Percentiles rank a stretch among this genome's conserved stretches.
phyloP scores from a whole-genome alignment of 1,140 invertebrate genomes.

The Steinernema feltiae region DNA sequence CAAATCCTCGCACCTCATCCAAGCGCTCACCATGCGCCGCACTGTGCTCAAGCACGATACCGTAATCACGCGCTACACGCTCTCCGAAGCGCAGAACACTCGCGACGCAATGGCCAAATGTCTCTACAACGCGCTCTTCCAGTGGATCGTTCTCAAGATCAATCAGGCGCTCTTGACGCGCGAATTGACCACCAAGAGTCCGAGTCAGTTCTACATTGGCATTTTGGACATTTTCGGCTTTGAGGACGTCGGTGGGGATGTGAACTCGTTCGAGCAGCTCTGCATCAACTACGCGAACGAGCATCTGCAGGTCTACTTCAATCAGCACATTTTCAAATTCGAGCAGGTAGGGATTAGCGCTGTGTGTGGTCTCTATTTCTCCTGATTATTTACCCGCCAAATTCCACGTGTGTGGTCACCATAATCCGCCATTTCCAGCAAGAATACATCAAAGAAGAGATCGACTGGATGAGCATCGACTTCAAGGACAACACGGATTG shows the following conservation, averaged over 20 bases:
- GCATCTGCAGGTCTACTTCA: conserved; percentile 93
- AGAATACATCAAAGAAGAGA: conserved; percentile 82
- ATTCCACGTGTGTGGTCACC: too few relatives aligned
- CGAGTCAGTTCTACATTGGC: conserved; percentile 72
- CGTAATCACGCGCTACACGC: conserved; percentile 79
- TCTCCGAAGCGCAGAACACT: conserved; percentile 74
- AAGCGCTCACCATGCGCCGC: conserved; percentile 40
- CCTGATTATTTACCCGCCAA: too few relatives aligned
- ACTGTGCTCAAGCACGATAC: conserved; percentile 76
- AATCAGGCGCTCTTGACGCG: conserved; percentile 62
- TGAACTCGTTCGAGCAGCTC: conserved; percentile 83
- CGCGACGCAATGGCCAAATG: conserved; percentile 93
- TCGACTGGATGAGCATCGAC: conserved; percentile 77
- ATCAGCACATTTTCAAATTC: conserved; percentile 89
- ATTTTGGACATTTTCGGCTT: conserved; percentile 95
- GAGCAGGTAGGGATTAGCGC: conserved; percentile 62
- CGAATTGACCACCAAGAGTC: conserved; percentile 67
- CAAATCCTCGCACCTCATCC: conserved; percentile 41
- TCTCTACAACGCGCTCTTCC: conserved; percentile 88
- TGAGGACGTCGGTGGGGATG: conserved; percentile 70
- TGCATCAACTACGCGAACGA: conserved; percentile 87
- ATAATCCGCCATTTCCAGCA: too few relatives aligned
- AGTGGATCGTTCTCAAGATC: conserved; percentile 88
- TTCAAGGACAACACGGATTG: conserved; percentile 85
- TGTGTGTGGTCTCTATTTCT: too few relatives aligned